phyloP scores from a whole-genome alignment of 2,113 vertebrate species.

The Lycaon pictus region DNA sequence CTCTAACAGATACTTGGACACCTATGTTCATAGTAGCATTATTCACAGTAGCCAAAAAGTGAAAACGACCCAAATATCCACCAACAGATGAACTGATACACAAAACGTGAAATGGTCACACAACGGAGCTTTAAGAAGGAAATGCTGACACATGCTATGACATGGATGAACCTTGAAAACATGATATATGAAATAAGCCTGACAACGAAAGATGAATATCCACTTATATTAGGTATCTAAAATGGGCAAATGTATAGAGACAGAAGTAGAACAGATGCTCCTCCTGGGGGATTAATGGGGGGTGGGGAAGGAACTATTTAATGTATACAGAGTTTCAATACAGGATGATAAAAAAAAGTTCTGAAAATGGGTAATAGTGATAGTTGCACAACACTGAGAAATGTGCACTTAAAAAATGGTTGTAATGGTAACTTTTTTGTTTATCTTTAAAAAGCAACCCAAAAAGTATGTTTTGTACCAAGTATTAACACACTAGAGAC shows the following conservation, averaged over 20 bases:
- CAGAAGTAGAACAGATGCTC: background rate
- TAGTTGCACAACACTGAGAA: background rate
- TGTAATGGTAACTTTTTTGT: background rate
- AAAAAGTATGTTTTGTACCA: background rate
- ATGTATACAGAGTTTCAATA: background rate
- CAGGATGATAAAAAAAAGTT: background rate
- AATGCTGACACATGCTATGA: conserved; percentile 18
- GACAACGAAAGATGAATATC: background rate
- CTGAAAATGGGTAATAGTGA: background rate
- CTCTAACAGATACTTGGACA: background rate
- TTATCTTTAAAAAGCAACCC: background rate
- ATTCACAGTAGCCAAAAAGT: background rate
- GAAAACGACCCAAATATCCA: background rate
- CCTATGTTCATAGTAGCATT: background rate
- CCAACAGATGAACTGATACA: background rate
- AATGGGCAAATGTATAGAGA: background rate
- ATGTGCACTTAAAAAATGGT: background rate
- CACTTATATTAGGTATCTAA: background rate
- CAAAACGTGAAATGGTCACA: background rate
- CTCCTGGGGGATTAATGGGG: fast-evolving
- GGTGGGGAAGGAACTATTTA: background rate
- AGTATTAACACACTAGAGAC: background rate
- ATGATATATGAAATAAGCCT: background rate
- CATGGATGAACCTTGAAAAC: background rate
- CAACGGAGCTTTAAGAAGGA: background rate